Percentiles rank a stretch among this genome's conserved stretches.
Conservation (phyloP, 2,113 vertebrate species). For the Elephas maximus region DNA sequence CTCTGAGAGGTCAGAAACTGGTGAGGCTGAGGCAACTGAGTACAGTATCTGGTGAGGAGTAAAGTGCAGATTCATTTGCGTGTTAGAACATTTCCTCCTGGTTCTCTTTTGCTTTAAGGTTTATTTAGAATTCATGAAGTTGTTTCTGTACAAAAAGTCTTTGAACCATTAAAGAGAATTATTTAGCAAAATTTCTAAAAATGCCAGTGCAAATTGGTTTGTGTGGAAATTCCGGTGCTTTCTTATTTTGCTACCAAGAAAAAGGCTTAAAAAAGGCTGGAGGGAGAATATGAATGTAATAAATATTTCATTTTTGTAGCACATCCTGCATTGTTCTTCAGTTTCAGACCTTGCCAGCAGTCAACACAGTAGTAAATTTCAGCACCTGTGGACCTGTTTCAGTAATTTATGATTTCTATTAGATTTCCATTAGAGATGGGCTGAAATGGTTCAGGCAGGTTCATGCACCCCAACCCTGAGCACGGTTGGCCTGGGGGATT, state of each 20-base stretch:
- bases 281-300: slow-evolving; percentile 88
- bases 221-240: slow-evolving; percentile 80
- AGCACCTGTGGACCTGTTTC: slow-evolving; percentile 88
- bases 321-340: slow-evolving; percentile 86
- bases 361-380: slow-evolving; percentile 90
- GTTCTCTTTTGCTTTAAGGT: slow-evolving; percentile 75
- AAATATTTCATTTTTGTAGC: slow-evolving; percentile 90
- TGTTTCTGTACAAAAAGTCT: slow-evolving; percentile 65
- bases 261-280: slow-evolving; percentile 84
- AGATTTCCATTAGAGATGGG: slow-evolving; percentile 90
- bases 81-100: slow-evolving; percentile 62
- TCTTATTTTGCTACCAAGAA: slow-evolving; percentile 86
- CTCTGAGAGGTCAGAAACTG: slow-evolving; percentile 45
- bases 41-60: slow-evolving; percentile 11
- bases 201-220: slow-evolving; percentile 56
- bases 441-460: slow-evolving; percentile 85
- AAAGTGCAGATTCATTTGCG: slow-evolving; percentile 61
- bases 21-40: background rate
- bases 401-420: slow-evolving; percentile 91
- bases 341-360: slow-evolving; percentile 87
- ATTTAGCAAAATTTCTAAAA: slow-evolving; percentile 84
- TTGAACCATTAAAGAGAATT: slow-evolving; percentile 67
- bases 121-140: slow-evolving; percentile 82
- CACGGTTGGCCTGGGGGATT: slow-evolving; percentile 51
- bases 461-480: slow-evolving; percentile 81